phyloP scores from a whole-genome alignment of 2,113 vertebrate genomes.

The Ceyx cyanopectus region DNA sequence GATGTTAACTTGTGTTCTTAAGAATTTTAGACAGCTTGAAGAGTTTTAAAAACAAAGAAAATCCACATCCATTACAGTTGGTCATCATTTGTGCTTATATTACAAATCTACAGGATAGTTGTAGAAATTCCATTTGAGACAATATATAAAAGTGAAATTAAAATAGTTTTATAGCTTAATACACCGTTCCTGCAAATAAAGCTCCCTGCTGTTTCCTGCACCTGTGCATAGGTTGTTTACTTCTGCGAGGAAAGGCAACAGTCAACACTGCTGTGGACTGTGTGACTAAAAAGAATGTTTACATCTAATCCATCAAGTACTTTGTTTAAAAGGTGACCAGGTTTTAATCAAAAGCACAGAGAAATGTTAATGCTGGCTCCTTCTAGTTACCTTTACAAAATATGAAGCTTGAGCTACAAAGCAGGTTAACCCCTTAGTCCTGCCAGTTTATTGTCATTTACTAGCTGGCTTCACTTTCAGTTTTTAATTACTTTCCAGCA shows the following conservation, averaged over 20 bases:
- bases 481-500: slow-evolving; percentile 9
- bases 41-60: background rate
- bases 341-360: background rate
- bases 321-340: background rate
- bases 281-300: background rate
- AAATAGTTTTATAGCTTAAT: background rate
- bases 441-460: background rate
- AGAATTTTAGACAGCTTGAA: background rate
- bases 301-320: background rate
- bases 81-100: background rate
- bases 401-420: background rate
- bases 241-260: background rate
- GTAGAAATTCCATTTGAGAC: background rate
- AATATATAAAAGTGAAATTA: background rate
- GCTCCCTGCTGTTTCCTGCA: background rate
- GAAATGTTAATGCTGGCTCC: background rate
- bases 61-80: background rate
- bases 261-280: background rate
- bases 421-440: background rate
- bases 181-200: background rate
- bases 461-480: slow-evolving; percentile 17
- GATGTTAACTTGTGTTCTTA: background rate
- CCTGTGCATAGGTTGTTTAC: background rate
- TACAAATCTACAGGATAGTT: background rate
- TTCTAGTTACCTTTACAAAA: background rate